Evolutionary conservation across 2,113 vertebrate species (phyloP), one percentile per base, ranked within the genome.

Genomic region (Procavia capensis): DNA sequence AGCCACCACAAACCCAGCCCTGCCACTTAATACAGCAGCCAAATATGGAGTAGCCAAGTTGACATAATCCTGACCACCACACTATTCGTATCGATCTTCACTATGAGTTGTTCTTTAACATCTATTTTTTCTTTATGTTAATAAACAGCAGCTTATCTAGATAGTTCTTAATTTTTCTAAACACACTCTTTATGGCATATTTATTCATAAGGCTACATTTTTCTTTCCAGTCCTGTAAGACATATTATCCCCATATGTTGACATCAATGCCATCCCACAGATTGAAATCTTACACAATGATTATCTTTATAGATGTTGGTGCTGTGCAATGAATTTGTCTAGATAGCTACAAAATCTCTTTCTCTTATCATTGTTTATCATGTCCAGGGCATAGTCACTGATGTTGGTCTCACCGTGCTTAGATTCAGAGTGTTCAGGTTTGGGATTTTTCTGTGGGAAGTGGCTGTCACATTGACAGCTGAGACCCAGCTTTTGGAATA

Each of bases 291-390:
- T 66, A 57, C 31, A 45, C 27, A 63, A 19, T 85, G 50, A 82
- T 94, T 91, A 39, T 5, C 6, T 68, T 39, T 70, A 29, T 90
- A 68, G 27, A 84, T 82, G 20, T n/a, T 80, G 74, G n/a, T 66
- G 11, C 19, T 78, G 19, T 74, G 41, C n/a, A 93, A 47, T 50
- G 25, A 74, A 78, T 91, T 84, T 95, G 39, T 95, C 74, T 61
- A 81, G 43, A 94, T 66, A 96, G 11, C 27, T 90, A 2, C 47
- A 89, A 88, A 92, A 91, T 91, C 50, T 95, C 20, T 88, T 79
- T 84, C 43, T 84, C 34, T 93, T 91, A 84, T 68, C 88, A 95
- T 45, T 79, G 61, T 84, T 85, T 97, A 27, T 95, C 59, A 85
- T 64, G 50, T 87, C 9, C 36, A 34, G 19, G 41, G 24, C 80